Conservation (phyloP, 2,888 invertebrate species). For the Tortricodes alternella region DNA sequence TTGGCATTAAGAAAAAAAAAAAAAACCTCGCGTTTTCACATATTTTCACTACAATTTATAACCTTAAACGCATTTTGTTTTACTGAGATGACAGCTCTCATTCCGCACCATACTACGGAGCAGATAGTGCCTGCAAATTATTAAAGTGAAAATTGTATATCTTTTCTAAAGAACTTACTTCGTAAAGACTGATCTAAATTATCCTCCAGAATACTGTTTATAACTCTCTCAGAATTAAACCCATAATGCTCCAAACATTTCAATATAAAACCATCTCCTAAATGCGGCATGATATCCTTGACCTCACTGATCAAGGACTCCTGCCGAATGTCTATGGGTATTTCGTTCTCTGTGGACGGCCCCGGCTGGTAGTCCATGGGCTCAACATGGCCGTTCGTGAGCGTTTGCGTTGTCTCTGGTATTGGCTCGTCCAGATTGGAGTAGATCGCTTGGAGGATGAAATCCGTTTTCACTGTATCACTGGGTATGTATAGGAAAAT, state of each 20-base stretch:
- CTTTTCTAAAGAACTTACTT: constrained; percentile 45
- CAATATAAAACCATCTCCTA: constrained; percentile 89
- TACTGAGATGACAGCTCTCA: no score
- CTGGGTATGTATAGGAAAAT: constrained; percentile 50
- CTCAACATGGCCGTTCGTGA: constrained; percentile 54
- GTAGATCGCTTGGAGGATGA: constrained; percentile 78
- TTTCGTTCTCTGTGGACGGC: constrained; percentile 54
- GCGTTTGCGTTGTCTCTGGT: constrained; percentile 43
- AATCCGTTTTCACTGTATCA: constrained; percentile 81
- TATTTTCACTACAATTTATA: no score
- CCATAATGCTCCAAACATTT: constrained; percentile 90
- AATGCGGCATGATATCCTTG: constrained; percentile 90
- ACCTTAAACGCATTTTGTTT: no score
- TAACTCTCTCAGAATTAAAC: constrained; percentile 88
- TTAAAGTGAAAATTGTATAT: no score
- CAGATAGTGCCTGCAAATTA: no score
- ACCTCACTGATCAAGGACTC: constrained; percentile 84
- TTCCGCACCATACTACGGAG: no score
- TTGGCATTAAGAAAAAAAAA: no score
- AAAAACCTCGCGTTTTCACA: no score
- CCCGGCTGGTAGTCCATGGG: constrained; percentile 39
- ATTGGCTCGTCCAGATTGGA: constrained; percentile 69
- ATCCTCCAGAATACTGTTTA: constrained; percentile 92
- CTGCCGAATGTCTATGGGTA: constrained; percentile 69
- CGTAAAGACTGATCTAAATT: constrained; percentile 68